phyloP scores from a whole-genome alignment of 2,797 vertebrate genomes.

The Kryptopterus vitreolus region DNA sequence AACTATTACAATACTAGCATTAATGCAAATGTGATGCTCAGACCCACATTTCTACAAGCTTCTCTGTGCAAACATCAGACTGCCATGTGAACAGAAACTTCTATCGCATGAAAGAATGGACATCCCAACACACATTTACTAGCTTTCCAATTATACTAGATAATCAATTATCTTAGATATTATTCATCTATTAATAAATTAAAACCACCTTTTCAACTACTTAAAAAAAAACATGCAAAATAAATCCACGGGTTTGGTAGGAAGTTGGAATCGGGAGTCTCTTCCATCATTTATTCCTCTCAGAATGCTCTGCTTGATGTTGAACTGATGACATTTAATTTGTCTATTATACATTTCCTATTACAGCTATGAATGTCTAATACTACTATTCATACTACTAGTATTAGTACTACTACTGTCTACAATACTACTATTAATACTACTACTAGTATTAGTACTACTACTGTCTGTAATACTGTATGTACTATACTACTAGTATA shows the following conservation, averaged over 20 bases:
- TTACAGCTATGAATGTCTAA: too few species aligned
- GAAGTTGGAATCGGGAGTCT: too few species aligned
- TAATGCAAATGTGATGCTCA: too few species aligned
- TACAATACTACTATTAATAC: not conserved
- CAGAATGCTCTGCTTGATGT: too few species aligned
- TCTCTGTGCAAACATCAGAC: not conserved
- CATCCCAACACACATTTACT: not conserved
- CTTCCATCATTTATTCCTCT: too few species aligned
- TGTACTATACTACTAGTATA: too few species aligned
- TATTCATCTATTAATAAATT: too few species aligned
- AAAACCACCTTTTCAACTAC: too few species aligned
- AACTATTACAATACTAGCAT: not conserved
- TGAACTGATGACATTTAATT: too few species aligned
- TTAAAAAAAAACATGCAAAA: too few species aligned
- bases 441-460: not conserved
- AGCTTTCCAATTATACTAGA: not conserved
- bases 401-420: too few species aligned
- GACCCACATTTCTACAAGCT: not conserved
- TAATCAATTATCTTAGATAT: not conserved
- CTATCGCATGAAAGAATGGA: not conserved
- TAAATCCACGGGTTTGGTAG: too few species aligned
- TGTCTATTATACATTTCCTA: not conserved
- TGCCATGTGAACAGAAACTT: not conserved
- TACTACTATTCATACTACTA: not conserved
- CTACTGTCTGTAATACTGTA: not conserved